Conservation (phyloP, 2,888 invertebrate species). For the Lochmaea crataegi region DNA sequence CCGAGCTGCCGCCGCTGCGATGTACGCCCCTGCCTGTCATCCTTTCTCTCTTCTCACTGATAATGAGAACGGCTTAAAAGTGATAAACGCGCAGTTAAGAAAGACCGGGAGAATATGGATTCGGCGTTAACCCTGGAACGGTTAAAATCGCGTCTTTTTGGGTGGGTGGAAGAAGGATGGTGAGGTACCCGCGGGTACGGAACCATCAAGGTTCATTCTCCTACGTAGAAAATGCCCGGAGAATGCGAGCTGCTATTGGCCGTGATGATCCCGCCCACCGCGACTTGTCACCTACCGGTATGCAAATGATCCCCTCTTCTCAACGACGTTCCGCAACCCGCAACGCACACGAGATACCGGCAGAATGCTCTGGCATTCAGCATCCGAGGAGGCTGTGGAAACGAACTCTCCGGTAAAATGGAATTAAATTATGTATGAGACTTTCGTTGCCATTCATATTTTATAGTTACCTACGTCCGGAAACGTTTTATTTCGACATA, state of each 20-base stretch:
- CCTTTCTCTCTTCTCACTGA: slow-evolving; percentile 37
- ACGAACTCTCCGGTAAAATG: slow-evolving; percentile 27
- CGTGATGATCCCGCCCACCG: slow-evolving; percentile 61
- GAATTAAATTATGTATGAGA: slow-evolving; percentile 11
- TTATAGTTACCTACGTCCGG: background rate
- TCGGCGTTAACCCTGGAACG: slow-evolving; percentile 52
- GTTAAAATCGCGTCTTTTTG: slow-evolving; percentile 40
- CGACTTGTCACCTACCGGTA: slow-evolving; percentile 68
- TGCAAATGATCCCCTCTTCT: slow-evolving; percentile 63
- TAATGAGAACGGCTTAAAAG: slow-evolving; percentile 51
- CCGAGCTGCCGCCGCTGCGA: background rate
- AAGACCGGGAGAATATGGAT: slow-evolving; percentile 53
- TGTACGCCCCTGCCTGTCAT: slow-evolving; percentile 36
- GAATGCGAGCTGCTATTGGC: slow-evolving; percentile 60
- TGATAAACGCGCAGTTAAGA: slow-evolving; percentile 52
- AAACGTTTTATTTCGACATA: background rate
- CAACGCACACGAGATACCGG: slow-evolving; percentile 41
- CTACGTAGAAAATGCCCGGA: slow-evolving; percentile 59
- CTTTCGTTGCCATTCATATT: background rate
- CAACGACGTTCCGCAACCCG: slow-evolving; percentile 49
- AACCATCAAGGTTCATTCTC: slow-evolving; percentile 64
- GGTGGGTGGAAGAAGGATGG: slow-evolving; percentile 55
- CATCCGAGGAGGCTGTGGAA: slow-evolving; percentile 41
- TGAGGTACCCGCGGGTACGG: slow-evolving; percentile 52
- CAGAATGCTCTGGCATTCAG: slow-evolving; percentile 45